Evolutionary conservation across 2,888 invertebrate genomes (phyloP).

Genomic region (Eurytoma adleriae): DNA sequence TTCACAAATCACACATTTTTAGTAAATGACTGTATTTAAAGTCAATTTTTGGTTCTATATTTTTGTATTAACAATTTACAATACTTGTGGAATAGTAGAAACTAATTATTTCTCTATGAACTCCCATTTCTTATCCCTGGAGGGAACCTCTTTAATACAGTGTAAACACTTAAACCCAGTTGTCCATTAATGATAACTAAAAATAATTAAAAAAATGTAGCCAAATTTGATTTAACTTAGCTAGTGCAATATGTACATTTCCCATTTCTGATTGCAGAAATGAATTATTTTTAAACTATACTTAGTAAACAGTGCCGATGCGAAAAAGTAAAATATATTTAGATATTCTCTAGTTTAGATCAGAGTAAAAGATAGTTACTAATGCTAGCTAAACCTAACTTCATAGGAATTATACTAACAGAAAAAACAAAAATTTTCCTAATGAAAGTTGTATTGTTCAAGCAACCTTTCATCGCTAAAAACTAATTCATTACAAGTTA

Average conservation of each 20-base stretch:
- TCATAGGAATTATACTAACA: conserved; percentile 53
- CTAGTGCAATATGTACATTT: conserved; percentile 56
- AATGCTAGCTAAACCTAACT: conserved; percentile 20
- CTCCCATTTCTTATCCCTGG: too few species aligned
- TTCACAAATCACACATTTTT: too few species aligned
- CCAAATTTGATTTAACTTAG: conserved; percentile 55
- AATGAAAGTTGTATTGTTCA: conserved; percentile 53
- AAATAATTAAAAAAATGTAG: conserved; percentile 49
- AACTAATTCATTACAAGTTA: conserved; percentile 17
- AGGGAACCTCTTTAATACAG: too few species aligned
- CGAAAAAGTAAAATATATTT: conserved; percentile 62
- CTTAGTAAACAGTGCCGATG: conserved; percentile 57
- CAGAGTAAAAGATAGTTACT: conserved; percentile 12
- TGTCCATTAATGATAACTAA: conserved; percentile 21
- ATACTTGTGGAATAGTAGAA: too few species aligned
- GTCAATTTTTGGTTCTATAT: too few species aligned
- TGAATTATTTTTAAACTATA: conserved; percentile 62
- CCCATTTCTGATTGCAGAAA: conserved; percentile 56
- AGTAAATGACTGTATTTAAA: too few species aligned
- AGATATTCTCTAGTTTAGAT: conserved; percentile 60
- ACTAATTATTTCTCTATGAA: too few species aligned
- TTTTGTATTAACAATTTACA: too few species aligned
- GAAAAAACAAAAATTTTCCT: conserved; percentile 23
- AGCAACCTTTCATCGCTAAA: conserved; percentile 47
- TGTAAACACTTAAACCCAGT: conserved; percentile 8